Evolutionary conservation across 2,797 vertebrate species (phyloP), one percentile per base, ranked within the genome.

Genomic region (Anniella stebbinsi): DNA sequence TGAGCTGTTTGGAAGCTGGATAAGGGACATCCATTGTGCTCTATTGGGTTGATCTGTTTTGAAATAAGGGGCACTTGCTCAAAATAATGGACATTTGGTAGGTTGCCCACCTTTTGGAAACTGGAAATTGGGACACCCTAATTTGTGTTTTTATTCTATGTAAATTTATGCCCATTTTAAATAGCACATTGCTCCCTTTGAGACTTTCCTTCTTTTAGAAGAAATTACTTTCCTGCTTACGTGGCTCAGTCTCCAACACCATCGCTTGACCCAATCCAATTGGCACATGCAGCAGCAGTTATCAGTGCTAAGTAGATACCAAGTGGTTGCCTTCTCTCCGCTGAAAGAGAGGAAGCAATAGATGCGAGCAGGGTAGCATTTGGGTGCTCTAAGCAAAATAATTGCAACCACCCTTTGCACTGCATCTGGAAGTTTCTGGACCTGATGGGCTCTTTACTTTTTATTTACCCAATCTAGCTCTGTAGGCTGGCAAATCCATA

Each of bases 161-260:
- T 38, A 87, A 54, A 87, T 67, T n/a, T 90, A 82, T 82, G 17
- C 70, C 80, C 25, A 75, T 90, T 87, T 82, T 76, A 87, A 82
- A 82, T 33, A 83, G 45, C 25, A n/a, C 3, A 6, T 21, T 66
- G 4, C 67, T 54, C 2, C 30, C 23, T 36, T 54, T 33, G 85
- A 66, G 28, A 80, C 30, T 25, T 23, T 57, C 45, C 51, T 80
- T 70, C 30, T 63, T 75, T 82, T 48, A 75, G 69, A 72, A 76
- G 12, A 67, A 76, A 87, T 28, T 2, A 18, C 2, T 66, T 87
- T 82, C 54, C 17, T 0, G 21, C 86, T 82, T 15, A 21, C 17
- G 3, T 15, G 5, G 84, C 17, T 51, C 2, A 25, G n/a, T 30
- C 48, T 23, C 28, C 67, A 45, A 12, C 7, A 77, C 73, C 28